Percentiles rank a stretch among this genome's conserved stretches.
These are phyloP conservation scores for Rhynchonycteris naso DNA, from an alignment of 2,797 vertebrate genomes.

Conservation along the genomic window DNA sequence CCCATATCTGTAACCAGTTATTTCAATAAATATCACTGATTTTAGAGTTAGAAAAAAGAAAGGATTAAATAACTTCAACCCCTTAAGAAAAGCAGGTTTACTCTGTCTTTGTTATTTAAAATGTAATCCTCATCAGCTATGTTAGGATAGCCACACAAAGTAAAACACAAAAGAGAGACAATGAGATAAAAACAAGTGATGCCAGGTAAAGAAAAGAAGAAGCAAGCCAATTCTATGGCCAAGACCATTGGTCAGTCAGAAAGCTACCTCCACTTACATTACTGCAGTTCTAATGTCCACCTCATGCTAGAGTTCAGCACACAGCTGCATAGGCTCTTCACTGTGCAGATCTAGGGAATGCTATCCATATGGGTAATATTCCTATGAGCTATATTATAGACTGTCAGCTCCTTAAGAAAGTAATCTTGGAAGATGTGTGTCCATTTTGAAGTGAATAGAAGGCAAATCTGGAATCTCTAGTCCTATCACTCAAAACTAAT, in stretches of 20 bases:
- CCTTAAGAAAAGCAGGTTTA: neutral
- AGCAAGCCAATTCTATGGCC: neutral
- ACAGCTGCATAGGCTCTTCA: neutral
- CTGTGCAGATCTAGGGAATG: neutral
- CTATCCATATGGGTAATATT: neutral
- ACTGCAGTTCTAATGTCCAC: neutral
- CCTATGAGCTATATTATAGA: neutral
- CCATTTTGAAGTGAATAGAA: neutral
- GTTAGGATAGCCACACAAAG: neutral
- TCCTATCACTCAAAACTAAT: neutral
- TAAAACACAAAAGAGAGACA: neutral
- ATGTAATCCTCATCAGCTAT: neutral
- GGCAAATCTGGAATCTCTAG: neutral
- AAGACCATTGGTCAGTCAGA: neutral
- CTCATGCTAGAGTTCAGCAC: neutral
- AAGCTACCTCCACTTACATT: neutral
- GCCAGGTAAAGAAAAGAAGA: neutral
- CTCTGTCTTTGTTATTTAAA: conserved; percentile 16
- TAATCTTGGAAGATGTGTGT: neutral
- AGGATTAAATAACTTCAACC: neutral
- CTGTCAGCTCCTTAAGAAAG: neutral
- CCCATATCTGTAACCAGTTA: neutral
- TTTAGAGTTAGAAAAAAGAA: neutral
- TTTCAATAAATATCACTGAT: neutral
- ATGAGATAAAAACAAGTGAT: neutral